Conservation (phyloP, 2,113 vertebrate species). For the Oenanthe melanoleuca region DNA sequence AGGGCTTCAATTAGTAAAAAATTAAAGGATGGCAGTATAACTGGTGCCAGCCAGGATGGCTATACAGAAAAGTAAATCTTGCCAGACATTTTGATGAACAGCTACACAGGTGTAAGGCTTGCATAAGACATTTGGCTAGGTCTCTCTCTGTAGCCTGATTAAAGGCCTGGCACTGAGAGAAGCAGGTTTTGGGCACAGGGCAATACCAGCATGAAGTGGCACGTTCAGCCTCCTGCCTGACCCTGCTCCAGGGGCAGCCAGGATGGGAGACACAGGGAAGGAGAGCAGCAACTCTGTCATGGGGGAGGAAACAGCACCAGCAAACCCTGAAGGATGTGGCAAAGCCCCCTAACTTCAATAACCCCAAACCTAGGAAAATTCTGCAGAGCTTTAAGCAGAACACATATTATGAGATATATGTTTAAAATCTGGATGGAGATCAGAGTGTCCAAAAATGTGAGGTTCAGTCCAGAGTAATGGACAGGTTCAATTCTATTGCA, state of each 20-base stretch:
- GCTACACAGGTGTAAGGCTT: not conserved
- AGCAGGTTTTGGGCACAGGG: not conserved
- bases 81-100: not conserved
- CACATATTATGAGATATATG: not conserved
- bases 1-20: not conserved
- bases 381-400: not conserved
- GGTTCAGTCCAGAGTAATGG: not conserved
- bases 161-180: not conserved
- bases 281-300: not conserved
- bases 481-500: not conserved
- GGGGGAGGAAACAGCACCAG: not conserved
- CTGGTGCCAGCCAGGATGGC: not conserved
- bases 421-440: not conserved
- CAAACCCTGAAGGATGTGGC: not conserved
- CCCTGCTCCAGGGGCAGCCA: not conserved
- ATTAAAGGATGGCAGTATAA: constrained; percentile 7
- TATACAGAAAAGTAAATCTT: not conserved
- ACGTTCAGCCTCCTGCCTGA: not conserved
- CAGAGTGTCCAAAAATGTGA: not conserved
- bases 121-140: not conserved
- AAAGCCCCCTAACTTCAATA: not conserved
- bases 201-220: accelerated
- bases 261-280: not conserved
- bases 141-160: not conserved
- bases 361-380: not conserved